phyloP scores from a whole-genome alignment of 2,797 vertebrate species.

The Simalia tracyae region DNA sequence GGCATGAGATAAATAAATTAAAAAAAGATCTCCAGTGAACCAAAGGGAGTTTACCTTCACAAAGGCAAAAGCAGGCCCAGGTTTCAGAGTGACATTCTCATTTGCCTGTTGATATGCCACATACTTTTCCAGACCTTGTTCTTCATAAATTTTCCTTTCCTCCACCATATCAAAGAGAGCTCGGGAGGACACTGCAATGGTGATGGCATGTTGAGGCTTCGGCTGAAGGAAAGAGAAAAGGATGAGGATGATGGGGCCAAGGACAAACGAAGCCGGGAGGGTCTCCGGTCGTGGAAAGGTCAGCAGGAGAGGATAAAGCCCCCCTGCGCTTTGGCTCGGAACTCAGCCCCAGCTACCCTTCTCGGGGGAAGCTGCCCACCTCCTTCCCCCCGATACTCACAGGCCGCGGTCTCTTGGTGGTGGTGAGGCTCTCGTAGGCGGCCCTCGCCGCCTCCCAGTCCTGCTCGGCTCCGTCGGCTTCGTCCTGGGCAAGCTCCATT shows the following conservation, averaged over 20 bases:
- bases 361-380: background rate
- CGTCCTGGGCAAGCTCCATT: background rate
- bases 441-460: constrained; percentile 66
- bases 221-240: constrained; percentile 71
- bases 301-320: background rate
- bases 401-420: constrained; percentile 58
- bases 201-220: constrained; percentile 87
- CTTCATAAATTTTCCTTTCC: constrained; percentile 83
- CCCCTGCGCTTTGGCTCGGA: background rate
- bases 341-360: background rate
- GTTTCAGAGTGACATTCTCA: constrained; percentile 82
- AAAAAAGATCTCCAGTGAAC: background rate
- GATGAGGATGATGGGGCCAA: background rate
- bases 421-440: constrained; percentile 61
- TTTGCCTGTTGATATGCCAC: constrained; percentile 83
- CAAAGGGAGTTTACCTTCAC: constrained; percentile 82
- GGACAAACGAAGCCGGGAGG: background rate
- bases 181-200: constrained; percentile 90
- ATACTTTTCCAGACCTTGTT: constrained; percentile 88
- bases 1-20: background rate
- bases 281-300: too few relatives aligned
- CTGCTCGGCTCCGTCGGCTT: constrained; percentile 41
- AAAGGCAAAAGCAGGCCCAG: constrained; percentile 87
- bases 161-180: constrained; percentile 88
- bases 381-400: constrained; percentile 43